Base-by-base conservation (phyloP, 2,888 invertebrate species). In the Scaptomyza cyrtandrae region DNA sequence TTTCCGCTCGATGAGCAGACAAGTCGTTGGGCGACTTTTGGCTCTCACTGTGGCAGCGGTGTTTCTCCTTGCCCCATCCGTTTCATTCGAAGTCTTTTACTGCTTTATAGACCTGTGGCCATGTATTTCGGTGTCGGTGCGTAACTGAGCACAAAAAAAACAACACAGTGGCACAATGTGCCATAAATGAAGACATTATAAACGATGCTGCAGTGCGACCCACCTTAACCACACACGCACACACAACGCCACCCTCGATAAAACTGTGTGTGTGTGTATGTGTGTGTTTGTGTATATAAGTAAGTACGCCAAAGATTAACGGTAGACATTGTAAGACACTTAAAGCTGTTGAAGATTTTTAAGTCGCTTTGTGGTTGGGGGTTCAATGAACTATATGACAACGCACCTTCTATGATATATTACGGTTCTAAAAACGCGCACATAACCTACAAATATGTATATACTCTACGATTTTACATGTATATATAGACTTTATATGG, bases 1-100 rank as follows among this genome's bases (percentile, higher is more conserved):
- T 86, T 86, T 86, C 89, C 89, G 89, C 89, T 86, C 88, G 89
- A 85, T 89, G 85, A 89, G 85, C 85, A 86, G 87, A 88, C 87
- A 84, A 84, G 83, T 88, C 87, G 83, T 84, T 67, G 81, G 88
- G 89, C 88, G 86, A 89, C 86, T 85, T 88, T 85, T 88, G 88
- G 83, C 83, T 80, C 88, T 86, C 64, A 73, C 69, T 88, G 71
- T 78, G 63, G 14, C 58, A 48, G 55, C 75, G 59, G 54, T 54
- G 71, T 54, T 50, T 35, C 55, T 39, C 16, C 45, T 9, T 13
- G 1, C 13, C n/a, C 39, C 41, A 7, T 33, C 9, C 33, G 10
- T 14, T 9, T 37, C 27, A 2, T 14, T 39, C 41, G 0, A 1
- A 39, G 41, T 16, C 41, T 16, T 41, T 41, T 16, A 41, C 16